Percentiles rank a stretch among this genome's conserved stretches.
Evolutionary conservation across 2,888 invertebrate genomes (phyloP).

Genomic region (Gisinianus flammeolus): DNA sequence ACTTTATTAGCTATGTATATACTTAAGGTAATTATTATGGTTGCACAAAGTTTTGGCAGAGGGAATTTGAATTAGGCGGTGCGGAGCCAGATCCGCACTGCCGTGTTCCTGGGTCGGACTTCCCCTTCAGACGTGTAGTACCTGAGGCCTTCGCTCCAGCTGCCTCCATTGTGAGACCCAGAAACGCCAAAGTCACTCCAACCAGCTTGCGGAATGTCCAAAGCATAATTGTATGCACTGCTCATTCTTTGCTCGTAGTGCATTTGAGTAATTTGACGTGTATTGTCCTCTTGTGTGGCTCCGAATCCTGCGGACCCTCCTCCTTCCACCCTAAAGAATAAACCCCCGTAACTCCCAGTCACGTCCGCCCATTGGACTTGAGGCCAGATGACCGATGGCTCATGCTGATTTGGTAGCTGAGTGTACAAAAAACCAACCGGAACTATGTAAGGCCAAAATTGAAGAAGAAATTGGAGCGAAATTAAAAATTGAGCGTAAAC

Average conservation of each 20-base stretch:
- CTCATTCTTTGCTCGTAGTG: too few species aligned
- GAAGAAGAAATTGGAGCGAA: too few species aligned
- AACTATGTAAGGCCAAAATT: neutral
- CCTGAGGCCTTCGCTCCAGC: neutral
- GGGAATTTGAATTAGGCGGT: too few species aligned
- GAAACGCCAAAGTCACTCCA: neutral
- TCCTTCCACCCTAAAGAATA: slow-evolving; percentile 20
- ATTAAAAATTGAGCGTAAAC: too few species aligned
- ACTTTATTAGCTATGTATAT: too few species aligned
- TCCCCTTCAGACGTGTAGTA: neutral
- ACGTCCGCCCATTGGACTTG: neutral
- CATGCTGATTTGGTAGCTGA: neutral
- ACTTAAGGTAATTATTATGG: too few species aligned
- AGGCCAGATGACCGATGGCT: slow-evolving; percentile 13
- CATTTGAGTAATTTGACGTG: neutral
- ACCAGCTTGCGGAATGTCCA: neutral
- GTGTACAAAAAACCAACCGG: slow-evolving; percentile 11
- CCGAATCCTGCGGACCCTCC: slow-evolving; percentile 5
- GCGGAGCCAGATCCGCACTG: neutral
- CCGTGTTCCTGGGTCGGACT: neutral
- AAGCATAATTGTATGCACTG: too few species aligned
- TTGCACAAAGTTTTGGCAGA: too few species aligned
- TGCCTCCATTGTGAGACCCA: neutral
- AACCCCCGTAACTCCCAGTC: slow-evolving; percentile 6
- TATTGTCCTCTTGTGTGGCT: neutral